Conservation (phyloP, 2,888 invertebrate species). For the Dinocampus coccinellae region DNA sequence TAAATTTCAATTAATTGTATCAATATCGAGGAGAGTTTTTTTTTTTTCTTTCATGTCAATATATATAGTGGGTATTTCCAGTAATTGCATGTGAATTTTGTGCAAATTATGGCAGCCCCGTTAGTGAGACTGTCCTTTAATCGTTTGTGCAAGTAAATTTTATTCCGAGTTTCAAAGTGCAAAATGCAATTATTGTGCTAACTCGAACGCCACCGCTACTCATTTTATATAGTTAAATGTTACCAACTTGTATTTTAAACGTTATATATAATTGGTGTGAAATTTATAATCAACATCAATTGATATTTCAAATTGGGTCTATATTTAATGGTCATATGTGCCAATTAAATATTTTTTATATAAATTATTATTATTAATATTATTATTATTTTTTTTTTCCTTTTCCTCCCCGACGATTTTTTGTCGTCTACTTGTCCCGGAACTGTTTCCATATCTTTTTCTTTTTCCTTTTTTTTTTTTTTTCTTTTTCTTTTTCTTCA, state of each 20-base stretch:
- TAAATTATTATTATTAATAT: not conserved
- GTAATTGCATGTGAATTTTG: conserved; percentile 58
- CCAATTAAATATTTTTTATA: not conserved
- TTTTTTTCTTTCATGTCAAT: not conserved
- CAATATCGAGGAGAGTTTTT: not conserved
- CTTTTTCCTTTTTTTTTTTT: conserved; percentile 25
- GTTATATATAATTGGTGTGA: conserved; percentile 4
- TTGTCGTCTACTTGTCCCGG: conserved; percentile 25
- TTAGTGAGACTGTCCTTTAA: conserved; percentile 52
- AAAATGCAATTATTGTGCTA: not conserved
- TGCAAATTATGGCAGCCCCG: conserved; percentile 55
- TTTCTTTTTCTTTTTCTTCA: too few relatives aligned
- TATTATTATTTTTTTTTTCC: conserved; percentile 3
- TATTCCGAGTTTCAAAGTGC: conserved; percentile 22
- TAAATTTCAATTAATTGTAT: not conserved
- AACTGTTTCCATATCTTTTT: conserved; percentile 17
- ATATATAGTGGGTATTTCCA: conserved; percentile 47
- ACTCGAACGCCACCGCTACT: not conserved
- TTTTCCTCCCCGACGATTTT: conserved; percentile 1
- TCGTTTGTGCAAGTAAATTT: conserved; percentile 43
- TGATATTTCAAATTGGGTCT: conserved; percentile 40
- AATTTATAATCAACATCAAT: conserved; percentile 4
- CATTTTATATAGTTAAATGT: not conserved
- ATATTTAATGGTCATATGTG: conserved; percentile 30
- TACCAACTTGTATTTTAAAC: not conserved